Base-by-base conservation (phyloP, 2,888 invertebrate genomes). In the Conus canariensis region DNA sequence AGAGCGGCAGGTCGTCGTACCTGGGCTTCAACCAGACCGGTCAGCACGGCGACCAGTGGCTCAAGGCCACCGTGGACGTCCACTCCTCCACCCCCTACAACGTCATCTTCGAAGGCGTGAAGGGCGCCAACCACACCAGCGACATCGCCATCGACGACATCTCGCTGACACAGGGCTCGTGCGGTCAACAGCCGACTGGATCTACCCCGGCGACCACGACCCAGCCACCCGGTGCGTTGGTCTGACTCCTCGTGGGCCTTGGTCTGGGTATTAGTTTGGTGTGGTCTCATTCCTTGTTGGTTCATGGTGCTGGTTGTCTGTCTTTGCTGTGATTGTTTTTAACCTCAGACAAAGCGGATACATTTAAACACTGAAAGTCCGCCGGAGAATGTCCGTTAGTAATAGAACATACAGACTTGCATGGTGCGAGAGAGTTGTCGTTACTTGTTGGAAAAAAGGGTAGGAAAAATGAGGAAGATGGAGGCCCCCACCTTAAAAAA, bases 91-190 rank as follows among this genome's bases (percentile, higher is more conserved):
- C 91, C 58, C 83, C 89, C 8, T 95, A 92, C 90, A 91, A 92
- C 85, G 88, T 95, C 22, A 86, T 93, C 87, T 95, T 95, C 92
- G 95, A 95, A 90, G 95, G 93, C 0, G 92, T 93, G 9, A 91
- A 93, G 64, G 95, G 94, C 58, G 85, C 64, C 16, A 92, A 90
- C 90, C 94, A 93, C 90, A 92, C 91, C 87, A 95, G 95, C 45
- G 94, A 94, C 90, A 95, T 95, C 88, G 91, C 91, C 74, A 82
- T 92, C 64, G 92, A 92, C 87, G 92, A 92, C 88, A 90, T 92
- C 70, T 83, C 88, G 70, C 30, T 92, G 67, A 58, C 74, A 22
- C 88, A 89, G 16, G 92, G 91, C 9, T 22, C 89, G 16, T 95
- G 95, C 90, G 90, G 93, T 7, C 88, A 92, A 22, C 94, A 94